phyloP scores from a whole-genome alignment of 2,113 vertebrate species.

The Glaucomys volans region DNA sequence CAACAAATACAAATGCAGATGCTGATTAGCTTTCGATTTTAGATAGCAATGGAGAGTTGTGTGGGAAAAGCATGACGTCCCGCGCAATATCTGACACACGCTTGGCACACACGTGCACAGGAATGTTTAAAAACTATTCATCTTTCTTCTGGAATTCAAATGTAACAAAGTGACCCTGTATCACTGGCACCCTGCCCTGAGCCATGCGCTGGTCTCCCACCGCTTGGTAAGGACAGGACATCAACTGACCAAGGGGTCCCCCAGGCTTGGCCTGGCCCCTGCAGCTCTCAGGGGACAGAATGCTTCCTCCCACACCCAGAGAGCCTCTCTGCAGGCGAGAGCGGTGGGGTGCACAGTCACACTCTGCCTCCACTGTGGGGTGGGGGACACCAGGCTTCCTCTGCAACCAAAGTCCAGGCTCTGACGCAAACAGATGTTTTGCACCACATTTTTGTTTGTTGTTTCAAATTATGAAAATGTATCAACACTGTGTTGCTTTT shows the following conservation, averaged over 20 bases:
- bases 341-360: no score
- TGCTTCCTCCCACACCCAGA: no score
- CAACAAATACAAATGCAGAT: not conserved
- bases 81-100: not conserved
- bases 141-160: not conserved
- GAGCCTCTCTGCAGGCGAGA: no score
- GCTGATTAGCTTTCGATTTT: not conserved
- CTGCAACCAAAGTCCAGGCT: not conserved
- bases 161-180: not conserved
- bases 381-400: no score
- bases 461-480: not conserved
- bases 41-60: not conserved
- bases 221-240: not conserved
- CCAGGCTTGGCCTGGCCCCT: not conserved
- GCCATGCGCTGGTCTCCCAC: not conserved
- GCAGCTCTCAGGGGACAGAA: no score
- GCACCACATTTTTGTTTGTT: not conserved
- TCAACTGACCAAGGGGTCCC: no score
- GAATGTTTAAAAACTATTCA: not conserved
- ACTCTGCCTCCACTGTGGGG: no score
- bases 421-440: not conserved
- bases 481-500: rapidly evolving
- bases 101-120: rapidly evolving
- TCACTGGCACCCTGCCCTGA: not conserved
- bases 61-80: not conserved